Percentiles rank a stretch among this genome's conserved stretches.
Evolutionary conservation across 2,888 invertebrate species (phyloP).

Genomic region (Agrotis puta): DNA sequence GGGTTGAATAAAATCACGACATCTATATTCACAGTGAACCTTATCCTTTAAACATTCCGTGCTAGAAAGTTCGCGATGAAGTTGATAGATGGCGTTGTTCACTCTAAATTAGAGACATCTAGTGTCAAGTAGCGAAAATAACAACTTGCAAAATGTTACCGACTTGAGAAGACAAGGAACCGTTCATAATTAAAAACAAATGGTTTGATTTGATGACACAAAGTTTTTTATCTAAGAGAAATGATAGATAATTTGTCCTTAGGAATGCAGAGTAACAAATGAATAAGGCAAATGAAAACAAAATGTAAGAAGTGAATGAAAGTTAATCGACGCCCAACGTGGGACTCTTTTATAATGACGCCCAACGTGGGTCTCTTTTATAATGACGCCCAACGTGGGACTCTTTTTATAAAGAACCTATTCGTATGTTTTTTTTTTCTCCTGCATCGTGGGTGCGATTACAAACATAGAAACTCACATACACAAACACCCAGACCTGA

Average conservation of each 20-base stretch:
- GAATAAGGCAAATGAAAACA: not conserved
- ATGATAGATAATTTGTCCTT: not conserved
- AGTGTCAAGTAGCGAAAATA: slow-evolving; percentile 7
- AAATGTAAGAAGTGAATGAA: too few species aligned
- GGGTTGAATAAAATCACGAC: too few species aligned
- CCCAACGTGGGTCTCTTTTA: too few species aligned
- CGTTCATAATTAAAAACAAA: not conserved
- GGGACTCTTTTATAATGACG: too few species aligned
- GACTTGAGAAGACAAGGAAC: not conserved
- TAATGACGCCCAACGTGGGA: too few species aligned
- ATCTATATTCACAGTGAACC: too few species aligned
- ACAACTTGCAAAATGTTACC: not conserved
- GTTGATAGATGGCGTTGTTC: slow-evolving; percentile 40
- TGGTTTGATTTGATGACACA: not conserved
- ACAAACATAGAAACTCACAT: too few species aligned
- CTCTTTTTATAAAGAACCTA: too few species aligned
- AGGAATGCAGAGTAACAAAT: not conserved
- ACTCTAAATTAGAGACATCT: slow-evolving; percentile 27
- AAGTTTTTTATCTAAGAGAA: not conserved
- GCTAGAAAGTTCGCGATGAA: not conserved
- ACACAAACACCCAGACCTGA: too few species aligned
- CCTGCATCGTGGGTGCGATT: too few species aligned
- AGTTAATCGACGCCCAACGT: too few species aligned
- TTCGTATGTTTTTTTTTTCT: too few species aligned
- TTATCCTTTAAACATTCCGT: not conserved